Base-by-base conservation (phyloP, 2,888 invertebrate species). In the Coelopa pilipes region DNA sequence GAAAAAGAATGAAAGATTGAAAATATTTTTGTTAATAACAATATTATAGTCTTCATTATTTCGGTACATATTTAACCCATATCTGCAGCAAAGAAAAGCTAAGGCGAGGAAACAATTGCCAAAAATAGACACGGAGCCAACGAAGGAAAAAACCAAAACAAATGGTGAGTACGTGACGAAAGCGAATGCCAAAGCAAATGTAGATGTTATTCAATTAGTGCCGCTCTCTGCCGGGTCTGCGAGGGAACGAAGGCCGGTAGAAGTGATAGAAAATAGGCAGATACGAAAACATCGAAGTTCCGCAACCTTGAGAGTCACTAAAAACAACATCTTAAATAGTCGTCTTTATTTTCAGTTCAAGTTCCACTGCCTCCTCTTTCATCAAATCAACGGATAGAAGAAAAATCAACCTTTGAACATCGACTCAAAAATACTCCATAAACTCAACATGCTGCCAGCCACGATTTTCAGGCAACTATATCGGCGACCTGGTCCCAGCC, bases 401-500 rank as follows among this genome's bases (percentile, higher is more conserved):
- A n/a, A n/a, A n/a, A n/a, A n/a, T n/a, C n/a, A 49, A 49, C 13
- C 13, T 49, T 49, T 49, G 10, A 49, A 11, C 49, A 49, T 49
- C 13, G 13, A 49, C 49, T 49, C 49, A 49, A 49, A 49, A 49
- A 49, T 49, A n/a, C n/a, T n/a, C n/a, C n/a, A n/a, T n/a, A n/a
- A n/a, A n/a, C 9, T 11, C 9, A 79, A 73, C 60, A 87, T 86
- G 86, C 76, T 86, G 69, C 87, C 87, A 59, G 81, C 85, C 73
- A 85, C 87, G 10, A 79, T 86, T 62, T 85, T 85, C 75, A 84
- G 87, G 0, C 86, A 86, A 79, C 80, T 84, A 75, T 79, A 83
- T 67, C 81, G 83, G 0, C 84, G 81, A 13, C 79, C 79, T 12
- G 79, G 80, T 73, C 79, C 79, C 15, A 80, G 80, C 75, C 76